Percentiles rank a stretch among this genome's conserved stretches.
Conservation (phyloP, 2,888 invertebrate genomes). For the Amphiduros pacificus region DNA sequence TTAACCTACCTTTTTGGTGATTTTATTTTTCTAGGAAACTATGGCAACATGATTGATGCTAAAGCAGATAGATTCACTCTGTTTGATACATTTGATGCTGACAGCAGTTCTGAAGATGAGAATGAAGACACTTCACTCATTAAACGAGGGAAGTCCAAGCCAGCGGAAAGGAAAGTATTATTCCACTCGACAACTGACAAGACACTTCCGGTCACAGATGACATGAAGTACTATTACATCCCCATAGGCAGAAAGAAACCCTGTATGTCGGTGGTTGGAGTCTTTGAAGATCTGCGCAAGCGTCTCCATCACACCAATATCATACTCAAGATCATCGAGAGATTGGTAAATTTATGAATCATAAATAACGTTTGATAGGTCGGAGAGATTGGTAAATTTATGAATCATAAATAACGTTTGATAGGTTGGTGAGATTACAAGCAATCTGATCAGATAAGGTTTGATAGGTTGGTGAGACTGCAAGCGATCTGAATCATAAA, state of each 20-base stretch:
- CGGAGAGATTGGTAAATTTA: too few relatives aligned
- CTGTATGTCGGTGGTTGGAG: conserved; percentile 30
- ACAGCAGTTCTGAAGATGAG: conserved; percentile 15
- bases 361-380: too few relatives aligned
- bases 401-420: too few relatives aligned
- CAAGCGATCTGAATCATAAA: too few relatives aligned
- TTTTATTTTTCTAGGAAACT: too few relatives aligned
- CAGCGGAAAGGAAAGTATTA: conserved; percentile 1
- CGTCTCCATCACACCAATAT: conserved; percentile 35
- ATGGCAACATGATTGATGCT: conserved; percentile 32
- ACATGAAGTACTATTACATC: conserved; percentile 34
- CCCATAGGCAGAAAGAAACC: conserved; percentile 34
- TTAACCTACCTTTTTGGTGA: too few relatives aligned
- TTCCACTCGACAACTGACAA: conserved; percentile 20
- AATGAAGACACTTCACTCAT: too few relatives aligned
- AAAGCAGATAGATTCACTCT: conserved; percentile 10
- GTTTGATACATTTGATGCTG: conserved; percentile 6
- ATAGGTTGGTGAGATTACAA: too few relatives aligned
- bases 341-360: conserved; percentile 18
- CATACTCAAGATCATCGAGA: conserved; percentile 20
- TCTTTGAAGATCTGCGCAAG: conserved; percentile 35
- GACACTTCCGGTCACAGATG: conserved; percentile 15
- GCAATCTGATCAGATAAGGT: too few relatives aligned
- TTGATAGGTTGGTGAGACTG: too few relatives aligned
- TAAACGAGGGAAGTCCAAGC: too few relatives aligned